A percentile compares a stretch with the other conserved stretches of the same genome.
These are phyloP conservation scores for Caenorhabditis inopinata DNA, from an alignment of 1,140 invertebrate species.

Conservation along the genomic window DNA sequence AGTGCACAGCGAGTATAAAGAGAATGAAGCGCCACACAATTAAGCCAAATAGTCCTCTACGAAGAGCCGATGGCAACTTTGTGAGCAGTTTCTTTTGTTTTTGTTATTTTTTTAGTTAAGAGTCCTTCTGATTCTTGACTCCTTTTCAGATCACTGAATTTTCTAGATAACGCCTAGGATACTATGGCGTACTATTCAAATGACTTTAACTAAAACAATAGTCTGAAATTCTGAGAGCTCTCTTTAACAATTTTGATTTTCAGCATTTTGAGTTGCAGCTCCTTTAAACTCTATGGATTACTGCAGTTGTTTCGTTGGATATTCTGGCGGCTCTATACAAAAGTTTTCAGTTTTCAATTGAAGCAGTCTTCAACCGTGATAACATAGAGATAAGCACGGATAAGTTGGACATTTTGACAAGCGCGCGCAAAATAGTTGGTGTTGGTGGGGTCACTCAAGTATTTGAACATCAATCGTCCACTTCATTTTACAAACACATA, in stretches of 20 bases:
- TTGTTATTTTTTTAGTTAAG: background rate
- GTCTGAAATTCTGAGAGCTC: no score
- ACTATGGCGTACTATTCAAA: no score
- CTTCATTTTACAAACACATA: conserved; percentile 34
- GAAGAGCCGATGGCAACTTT: conserved; percentile 13
- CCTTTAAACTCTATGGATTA: no score
- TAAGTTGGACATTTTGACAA: conserved; percentile 33
- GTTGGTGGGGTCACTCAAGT: background rate
- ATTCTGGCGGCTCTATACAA: no score
- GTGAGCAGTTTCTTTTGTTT: background rate
- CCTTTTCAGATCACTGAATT: background rate
- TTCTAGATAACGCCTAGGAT: no score
- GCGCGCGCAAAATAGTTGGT: background rate
- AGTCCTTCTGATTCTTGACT: background rate
- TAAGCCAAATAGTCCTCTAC: background rate
- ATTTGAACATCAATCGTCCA: conserved; percentile 30
- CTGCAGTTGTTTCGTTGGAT: no score
- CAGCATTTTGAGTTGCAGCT: no score
- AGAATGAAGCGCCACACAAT: conserved; percentile 1
- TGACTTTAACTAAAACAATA: no score
- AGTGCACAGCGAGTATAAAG: conserved; percentile 18
- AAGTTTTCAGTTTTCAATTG: no score
- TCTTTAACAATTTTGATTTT: no score
- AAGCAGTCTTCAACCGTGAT: background rate
- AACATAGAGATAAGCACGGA: background rate